These are phyloP conservation scores for Nymphalis c-album DNA, from an alignment of 2,888 invertebrate genomes.

Conservation along the genomic window DNA sequence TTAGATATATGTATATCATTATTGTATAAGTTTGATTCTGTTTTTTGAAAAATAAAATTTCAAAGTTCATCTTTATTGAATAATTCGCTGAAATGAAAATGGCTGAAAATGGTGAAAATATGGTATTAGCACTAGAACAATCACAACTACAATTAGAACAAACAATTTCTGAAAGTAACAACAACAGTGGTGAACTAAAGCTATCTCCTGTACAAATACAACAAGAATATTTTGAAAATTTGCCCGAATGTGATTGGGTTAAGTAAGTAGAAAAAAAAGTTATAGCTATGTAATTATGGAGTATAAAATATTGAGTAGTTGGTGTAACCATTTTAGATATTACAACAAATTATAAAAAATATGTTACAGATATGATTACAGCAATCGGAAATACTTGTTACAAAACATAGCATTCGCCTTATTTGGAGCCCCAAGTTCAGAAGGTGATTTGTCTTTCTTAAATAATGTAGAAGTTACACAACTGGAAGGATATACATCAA, in stretches of 20 bases:
- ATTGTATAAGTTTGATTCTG: too few species aligned
- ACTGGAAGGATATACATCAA: slow-evolving; percentile 68
- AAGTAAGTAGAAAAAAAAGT: slow-evolving; percentile 56
- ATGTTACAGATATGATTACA: slow-evolving; percentile 73
- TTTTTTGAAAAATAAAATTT: too few species aligned
- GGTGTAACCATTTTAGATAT: too few species aligned
- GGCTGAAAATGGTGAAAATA: slow-evolving; percentile 29
- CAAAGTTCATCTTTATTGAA: neutral
- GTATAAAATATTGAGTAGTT: too few species aligned
- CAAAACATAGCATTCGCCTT: slow-evolving; percentile 81
- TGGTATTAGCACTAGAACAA: slow-evolving; percentile 19
- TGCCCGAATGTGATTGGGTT: slow-evolving; percentile 80
- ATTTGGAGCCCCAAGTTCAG: slow-evolving; percentile 75
- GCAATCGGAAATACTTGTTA: slow-evolving; percentile 72
- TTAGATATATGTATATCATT: too few species aligned
- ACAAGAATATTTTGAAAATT: slow-evolving; percentile 80
- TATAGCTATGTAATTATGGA: too few species aligned
- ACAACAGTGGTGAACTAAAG: slow-evolving; percentile 6
- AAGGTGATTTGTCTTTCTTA: slow-evolving; percentile 59
- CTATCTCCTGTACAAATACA: slow-evolving; percentile 73
- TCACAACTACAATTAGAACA: slow-evolving; percentile 26
- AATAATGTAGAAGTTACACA: slow-evolving; percentile 48
- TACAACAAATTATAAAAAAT: neutral
- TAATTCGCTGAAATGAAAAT: slow-evolving; percentile 7
- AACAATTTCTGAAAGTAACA: slow-evolving; percentile 9